A percentile compares a stretch with the other conserved stretches of the same genome.
These are phyloP conservation scores for Latheticus oryzae DNA, from an alignment of 2,888 invertebrate species.

Conservation along the genomic window DNA sequence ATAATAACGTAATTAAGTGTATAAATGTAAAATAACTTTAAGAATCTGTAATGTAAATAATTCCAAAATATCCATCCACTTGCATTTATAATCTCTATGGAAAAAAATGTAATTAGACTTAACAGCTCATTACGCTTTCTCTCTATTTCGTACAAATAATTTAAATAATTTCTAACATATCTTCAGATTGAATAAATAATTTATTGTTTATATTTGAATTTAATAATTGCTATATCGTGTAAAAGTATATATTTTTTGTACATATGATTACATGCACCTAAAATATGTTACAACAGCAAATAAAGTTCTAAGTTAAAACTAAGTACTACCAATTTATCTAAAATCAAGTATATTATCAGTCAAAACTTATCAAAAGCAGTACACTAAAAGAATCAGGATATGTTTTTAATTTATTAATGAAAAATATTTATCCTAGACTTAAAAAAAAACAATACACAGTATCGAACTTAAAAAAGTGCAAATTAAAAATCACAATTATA, in stretches of 20 bases:
- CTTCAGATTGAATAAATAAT: constrained; percentile 32
- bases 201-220: constrained; percentile 10
- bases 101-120: no score
- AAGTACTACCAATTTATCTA: constrained; percentile 31
- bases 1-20: constrained; percentile 34
- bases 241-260: constrained; percentile 41
- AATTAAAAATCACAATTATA: constrained; percentile 39
- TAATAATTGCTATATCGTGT: no score
- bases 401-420: constrained; percentile 20
- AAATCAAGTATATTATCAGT: background rate
- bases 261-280: constrained; percentile 39
- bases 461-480: constrained; percentile 21
- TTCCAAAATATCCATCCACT: constrained; percentile 36
- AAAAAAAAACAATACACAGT: constrained; percentile 31
- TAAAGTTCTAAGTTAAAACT: constrained; percentile 26
- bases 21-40: constrained; percentile 39
- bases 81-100: no score
- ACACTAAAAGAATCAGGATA: constrained; percentile 19
- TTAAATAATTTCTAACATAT: constrained; percentile 29
- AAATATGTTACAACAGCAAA: constrained; percentile 29
- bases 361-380: constrained; percentile 35
- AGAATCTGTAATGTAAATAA: constrained; percentile 26
- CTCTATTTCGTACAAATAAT: constrained; percentile 31
- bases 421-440: background rate
- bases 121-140: constrained; percentile 23